Evolutionary conservation across 2,113 vertebrate genomes (phyloP).

Genomic region (Madoqua kirkii): DNA sequence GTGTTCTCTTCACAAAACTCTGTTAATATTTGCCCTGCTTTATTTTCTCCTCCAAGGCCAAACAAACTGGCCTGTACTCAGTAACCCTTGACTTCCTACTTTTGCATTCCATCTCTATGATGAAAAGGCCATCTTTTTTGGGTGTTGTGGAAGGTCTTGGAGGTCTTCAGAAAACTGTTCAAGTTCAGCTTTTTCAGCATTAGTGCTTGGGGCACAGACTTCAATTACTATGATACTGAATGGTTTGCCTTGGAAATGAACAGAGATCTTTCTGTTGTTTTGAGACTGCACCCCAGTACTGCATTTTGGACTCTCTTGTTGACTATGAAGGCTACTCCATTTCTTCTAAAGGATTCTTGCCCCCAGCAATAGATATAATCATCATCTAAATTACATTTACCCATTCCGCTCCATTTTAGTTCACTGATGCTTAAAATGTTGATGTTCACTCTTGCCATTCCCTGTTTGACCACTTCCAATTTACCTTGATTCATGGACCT

Average conservation of each 20-base stretch:
- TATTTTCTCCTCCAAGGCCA: neutral
- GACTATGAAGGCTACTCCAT: neutral
- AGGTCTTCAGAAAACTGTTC: neutral
- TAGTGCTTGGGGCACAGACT: neutral
- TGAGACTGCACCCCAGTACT: neutral
- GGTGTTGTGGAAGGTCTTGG: neutral
- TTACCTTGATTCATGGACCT: neutral
- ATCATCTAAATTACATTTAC: neutral
- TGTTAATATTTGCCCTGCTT: neutral
- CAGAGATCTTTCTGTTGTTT: neutral
- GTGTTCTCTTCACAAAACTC: neutral
- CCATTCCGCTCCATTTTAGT: neutral
- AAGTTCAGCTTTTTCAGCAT: neutral
- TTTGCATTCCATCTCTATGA: neutral
- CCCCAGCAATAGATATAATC: neutral
- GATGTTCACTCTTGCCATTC: neutral
- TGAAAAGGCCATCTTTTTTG: neutral
- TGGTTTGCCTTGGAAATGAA: neutral
- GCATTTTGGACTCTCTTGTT: neutral
- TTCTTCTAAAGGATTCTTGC: neutral
- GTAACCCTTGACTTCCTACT: neutral
- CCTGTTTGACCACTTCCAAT: neutral
- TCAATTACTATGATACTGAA: neutral
- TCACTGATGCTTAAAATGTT: neutral
- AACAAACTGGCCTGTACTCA: neutral